A percentile compares a stretch with the other conserved stretches of the same genome.
phyloP scores from a whole-genome alignment of 2,888 invertebrate genomes.

The Yponomeuta sedellus region DNA sequence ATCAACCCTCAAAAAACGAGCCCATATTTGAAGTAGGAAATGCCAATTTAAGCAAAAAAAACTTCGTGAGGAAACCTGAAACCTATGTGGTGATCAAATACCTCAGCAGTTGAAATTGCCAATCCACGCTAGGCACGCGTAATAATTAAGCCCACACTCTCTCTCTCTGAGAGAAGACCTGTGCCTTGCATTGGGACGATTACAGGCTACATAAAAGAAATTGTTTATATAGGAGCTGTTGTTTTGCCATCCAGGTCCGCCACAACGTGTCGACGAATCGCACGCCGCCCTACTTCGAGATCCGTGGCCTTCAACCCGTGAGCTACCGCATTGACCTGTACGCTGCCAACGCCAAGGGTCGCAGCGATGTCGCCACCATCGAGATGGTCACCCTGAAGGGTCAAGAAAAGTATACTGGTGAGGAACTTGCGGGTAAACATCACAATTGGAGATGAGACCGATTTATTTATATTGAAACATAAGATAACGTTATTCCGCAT shows the following conservation, averaged over 20 bases:
- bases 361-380: constrained; percentile 88
- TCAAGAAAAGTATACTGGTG: constrained; percentile 91
- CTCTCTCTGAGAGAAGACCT: not conserved
- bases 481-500: too few species aligned
- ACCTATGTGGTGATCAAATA: too few species aligned
- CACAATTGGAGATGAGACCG: not conserved
- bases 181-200: not conserved
- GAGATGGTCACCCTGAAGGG: constrained; percentile 91
- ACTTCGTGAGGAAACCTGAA: too few species aligned
- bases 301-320: constrained; percentile 81
- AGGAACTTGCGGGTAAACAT: constrained; percentile 28
- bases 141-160: too few species aligned
- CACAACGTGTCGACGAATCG: constrained; percentile 79
- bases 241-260: constrained; percentile 53
- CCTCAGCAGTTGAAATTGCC: not conserved
- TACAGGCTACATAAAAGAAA: too few species aligned
- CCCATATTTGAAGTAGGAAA: too few species aligned
- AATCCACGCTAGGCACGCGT: not conserved
- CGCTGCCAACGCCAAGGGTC: constrained; percentile 91
- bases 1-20: too few species aligned
- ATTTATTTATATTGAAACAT: not conserved
- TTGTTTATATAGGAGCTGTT: not conserved
- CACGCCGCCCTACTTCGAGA: constrained; percentile 81
- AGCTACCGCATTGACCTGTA: constrained; percentile 89
- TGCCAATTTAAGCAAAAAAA: too few species aligned